These are phyloP conservation scores for Drosophila murphyi DNA, from an alignment of 1,140 invertebrate genomes.

Conservation along the genomic window DNA sequence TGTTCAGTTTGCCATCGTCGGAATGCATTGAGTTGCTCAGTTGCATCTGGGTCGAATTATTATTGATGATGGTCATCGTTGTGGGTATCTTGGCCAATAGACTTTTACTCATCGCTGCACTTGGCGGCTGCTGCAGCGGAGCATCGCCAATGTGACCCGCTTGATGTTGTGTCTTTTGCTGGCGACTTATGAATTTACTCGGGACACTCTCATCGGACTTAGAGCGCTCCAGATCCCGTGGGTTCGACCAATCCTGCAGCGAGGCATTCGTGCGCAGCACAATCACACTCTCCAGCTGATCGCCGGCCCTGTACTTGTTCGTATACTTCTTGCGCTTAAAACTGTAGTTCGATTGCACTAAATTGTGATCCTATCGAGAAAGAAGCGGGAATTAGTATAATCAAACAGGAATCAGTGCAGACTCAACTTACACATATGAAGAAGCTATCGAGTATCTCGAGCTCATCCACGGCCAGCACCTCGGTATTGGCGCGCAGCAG, in stretches of 20 bases:
- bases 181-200: constrained; percentile 57
- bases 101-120: constrained; percentile 60
- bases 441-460: constrained; percentile 83
- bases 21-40: constrained; percentile 46
- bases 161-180: constrained; percentile 19
- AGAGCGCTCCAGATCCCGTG: constrained; percentile 69
- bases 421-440: constrained; percentile 83
- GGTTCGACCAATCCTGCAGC: constrained; percentile 65
- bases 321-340: constrained; percentile 83
- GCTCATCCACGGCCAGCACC: constrained; percentile 63
- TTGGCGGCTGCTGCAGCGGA: neutral
- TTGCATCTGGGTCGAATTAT: constrained; percentile 36
- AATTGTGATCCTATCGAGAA: constrained; percentile 74
- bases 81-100: constrained; percentile 75
- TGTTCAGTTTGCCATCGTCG: constrained; percentile 55
- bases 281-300: constrained; percentile 80
- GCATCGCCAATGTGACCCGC: constrained; percentile 24
- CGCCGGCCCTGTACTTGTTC: constrained; percentile 67
- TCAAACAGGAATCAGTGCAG: neutral
- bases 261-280: constrained; percentile 77
- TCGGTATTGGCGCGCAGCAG: constrained; percentile 75
- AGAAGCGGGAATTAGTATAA: neutral
- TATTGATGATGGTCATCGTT: constrained; percentile 81
- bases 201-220: constrained; percentile 47
- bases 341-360: constrained; percentile 84